Conservation (phyloP, 1,140 invertebrate species). For the Cherax destructor region DNA sequence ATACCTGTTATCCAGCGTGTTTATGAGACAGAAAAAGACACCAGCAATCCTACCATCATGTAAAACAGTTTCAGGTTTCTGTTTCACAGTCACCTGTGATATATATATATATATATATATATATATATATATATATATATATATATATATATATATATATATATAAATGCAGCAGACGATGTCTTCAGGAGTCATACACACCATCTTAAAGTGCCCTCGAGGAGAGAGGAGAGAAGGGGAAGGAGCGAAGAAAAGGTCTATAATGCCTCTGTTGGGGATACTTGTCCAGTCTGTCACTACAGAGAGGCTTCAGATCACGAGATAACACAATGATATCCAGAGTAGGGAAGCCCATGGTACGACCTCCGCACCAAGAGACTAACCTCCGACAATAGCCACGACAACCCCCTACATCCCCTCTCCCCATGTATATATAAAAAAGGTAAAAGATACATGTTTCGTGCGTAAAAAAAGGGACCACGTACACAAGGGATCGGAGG, state of each 20-base stretch:
- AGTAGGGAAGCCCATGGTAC: neutral
- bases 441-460: constrained; percentile 50
- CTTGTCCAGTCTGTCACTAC: constrained; percentile 20
- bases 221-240: neutral
- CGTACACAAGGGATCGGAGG: constrained; percentile 22
- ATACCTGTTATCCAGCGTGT: too few relatives aligned
- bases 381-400: neutral
- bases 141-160: constrained; percentile 46
- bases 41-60: too few relatives aligned
- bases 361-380: neutral
- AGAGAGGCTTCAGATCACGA: neutral
- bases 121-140: constrained; percentile 24
- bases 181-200: neutral
- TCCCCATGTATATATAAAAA: constrained; percentile 40
- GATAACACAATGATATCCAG: constrained; percentile 18
- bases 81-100: too few relatives aligned
- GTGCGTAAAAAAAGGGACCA: constrained; percentile 33
- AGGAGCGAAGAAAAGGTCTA: neutral
- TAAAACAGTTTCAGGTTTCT: too few relatives aligned
- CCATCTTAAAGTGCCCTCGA: neutral
- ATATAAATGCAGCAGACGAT: neutral
- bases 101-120: constrained; percentile 22
- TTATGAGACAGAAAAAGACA: too few relatives aligned
- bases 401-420: neutral
- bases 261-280: neutral